These are phyloP conservation scores for Trileptium ribeirensis DNA, from an alignment of 2,888 invertebrate species.

Conservation along the genomic window DNA sequence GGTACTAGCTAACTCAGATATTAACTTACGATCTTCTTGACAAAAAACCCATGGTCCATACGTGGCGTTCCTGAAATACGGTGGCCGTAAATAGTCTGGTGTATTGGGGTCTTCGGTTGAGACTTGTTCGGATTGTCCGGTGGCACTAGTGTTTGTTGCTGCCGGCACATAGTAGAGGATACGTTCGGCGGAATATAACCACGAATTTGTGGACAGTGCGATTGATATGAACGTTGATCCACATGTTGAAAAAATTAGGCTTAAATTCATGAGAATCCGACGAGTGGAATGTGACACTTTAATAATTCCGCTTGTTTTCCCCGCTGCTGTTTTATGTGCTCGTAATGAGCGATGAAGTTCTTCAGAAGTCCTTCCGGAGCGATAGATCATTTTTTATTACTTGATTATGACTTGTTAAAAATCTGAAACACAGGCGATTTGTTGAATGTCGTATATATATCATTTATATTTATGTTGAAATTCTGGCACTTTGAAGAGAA, in stretches of 20 bases:
- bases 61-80: conserved; percentile 46
- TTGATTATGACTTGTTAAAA: too few relatives aligned
- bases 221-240: neutral
- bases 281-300: conserved; percentile 7
- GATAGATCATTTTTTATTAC: too few relatives aligned
- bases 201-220: conserved; percentile 43
- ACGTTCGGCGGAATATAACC: conserved; percentile 49
- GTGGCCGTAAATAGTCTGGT: conserved; percentile 24
- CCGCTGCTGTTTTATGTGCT: too few relatives aligned
- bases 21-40: conserved; percentile 46
- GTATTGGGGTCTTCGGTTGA: conserved; percentile 26
- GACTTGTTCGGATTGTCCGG: neutral
- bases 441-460: too few relatives aligned
- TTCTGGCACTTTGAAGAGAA: too few relatives aligned
- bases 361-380: too few relatives aligned
- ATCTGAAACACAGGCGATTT: too few relatives aligned
- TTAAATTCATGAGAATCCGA: neutral
- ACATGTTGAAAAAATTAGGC: neutral
- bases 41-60: conserved; percentile 49
- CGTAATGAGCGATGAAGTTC: too few relatives aligned
- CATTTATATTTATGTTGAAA: too few relatives aligned
- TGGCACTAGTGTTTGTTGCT: too few relatives aligned
- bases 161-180: conserved; percentile 47
- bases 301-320: too few relatives aligned
- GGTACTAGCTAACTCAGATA: too few relatives aligned